Conservation (phyloP, 2,113 vertebrate species). For the Gulo gulo region DNA sequence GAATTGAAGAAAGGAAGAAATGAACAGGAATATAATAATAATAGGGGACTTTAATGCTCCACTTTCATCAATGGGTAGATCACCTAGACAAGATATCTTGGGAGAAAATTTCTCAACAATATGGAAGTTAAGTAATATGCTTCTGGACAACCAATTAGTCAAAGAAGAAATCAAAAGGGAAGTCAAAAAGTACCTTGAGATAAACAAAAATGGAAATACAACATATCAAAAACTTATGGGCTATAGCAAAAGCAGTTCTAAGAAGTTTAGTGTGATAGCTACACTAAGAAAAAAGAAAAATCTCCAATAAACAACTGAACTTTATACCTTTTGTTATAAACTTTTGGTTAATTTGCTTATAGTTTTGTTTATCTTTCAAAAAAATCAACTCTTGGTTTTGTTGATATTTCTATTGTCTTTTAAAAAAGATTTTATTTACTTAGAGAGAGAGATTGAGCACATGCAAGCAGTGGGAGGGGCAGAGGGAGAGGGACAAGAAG, state of each 20-base stretch:
- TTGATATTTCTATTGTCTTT: background rate
- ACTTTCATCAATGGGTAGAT: background rate
- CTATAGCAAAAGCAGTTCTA: background rate
- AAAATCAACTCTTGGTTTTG: background rate
- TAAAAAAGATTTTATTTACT: background rate
- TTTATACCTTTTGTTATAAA: background rate
- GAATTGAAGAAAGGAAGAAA: background rate
- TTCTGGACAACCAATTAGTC: background rate
- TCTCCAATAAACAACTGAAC: background rate
- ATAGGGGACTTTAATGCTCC: background rate
- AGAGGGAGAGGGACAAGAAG: background rate
- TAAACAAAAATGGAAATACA: background rate
- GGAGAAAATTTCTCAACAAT: background rate
- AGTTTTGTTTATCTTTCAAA: background rate
- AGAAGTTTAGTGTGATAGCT: background rate
- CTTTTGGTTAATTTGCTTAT: background rate
- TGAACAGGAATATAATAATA: background rate
- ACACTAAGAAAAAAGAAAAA: background rate
- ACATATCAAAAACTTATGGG: background rate
- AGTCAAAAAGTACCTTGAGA: background rate
- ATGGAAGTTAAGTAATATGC: background rate
- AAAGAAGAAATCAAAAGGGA: background rate
- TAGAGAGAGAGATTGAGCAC: background rate
- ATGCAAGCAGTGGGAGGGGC: background rate
- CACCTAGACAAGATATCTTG: background rate